These are phyloP conservation scores for Porites cylindrica DNA, from an alignment of 92 coral and sea anemone genomes.

Conservation along the genomic window DNA sequence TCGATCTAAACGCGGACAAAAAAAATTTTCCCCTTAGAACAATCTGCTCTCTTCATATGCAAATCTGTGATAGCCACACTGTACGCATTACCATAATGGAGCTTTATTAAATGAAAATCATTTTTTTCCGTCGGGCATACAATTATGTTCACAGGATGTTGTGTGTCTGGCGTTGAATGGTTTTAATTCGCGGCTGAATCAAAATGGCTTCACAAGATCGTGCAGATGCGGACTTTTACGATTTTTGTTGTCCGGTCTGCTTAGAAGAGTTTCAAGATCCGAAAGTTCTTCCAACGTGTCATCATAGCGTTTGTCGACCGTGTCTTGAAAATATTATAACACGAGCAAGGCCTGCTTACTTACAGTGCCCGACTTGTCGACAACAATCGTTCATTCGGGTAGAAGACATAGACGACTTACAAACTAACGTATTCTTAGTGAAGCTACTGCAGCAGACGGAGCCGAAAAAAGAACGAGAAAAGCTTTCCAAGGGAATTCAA, in stretches of 20 bases:
- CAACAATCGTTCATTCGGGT: conserved; percentile 52
- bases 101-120: neutral
- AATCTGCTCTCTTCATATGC: conserved; percentile 26
- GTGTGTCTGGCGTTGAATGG: neutral
- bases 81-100: conserved; percentile 33
- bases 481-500: conserved; percentile 68
- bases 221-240: conserved; percentile 34
- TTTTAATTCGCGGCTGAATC: neutral
- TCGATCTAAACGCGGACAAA: neutral
- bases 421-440: conserved; percentile 54
- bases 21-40: neutral
- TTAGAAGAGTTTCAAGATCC: conserved; percentile 78
- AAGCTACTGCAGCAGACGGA: conserved; percentile 35
- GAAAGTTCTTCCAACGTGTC: conserved; percentile 70
- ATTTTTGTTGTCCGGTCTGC: conserved; percentile 76
- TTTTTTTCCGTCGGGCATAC: neutral
- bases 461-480: conserved; percentile 61
- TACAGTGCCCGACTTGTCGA: conserved; percentile 78
- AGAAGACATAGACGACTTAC: conserved; percentile 34
- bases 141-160: neutral
- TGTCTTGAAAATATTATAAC: conserved; percentile 66
- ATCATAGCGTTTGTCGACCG: conserved; percentile 74
- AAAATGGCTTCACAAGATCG: conserved; percentile 49
- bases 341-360: conserved; percentile 56
- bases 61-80: conserved; percentile 32